Evolutionary conservation across 2,113 vertebrate species (phyloP).

Genomic region (Grantiella picta): DNA sequence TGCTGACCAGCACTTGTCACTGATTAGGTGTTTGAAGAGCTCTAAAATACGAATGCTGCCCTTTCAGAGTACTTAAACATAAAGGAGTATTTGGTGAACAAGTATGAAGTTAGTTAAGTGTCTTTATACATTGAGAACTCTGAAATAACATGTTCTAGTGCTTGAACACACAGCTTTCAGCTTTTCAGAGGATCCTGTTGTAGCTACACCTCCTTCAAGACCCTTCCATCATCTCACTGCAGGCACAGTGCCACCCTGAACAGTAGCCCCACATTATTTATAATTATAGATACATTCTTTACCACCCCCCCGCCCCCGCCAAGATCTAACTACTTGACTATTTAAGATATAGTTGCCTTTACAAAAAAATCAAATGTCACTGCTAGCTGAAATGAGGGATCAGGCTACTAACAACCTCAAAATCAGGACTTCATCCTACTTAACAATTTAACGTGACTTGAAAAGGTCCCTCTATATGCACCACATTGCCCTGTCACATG

Average conservation of each 20-base stretch:
- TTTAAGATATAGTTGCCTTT: neutral
- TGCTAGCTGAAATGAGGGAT: neutral
- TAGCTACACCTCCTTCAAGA: neutral
- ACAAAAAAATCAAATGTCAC: neutral
- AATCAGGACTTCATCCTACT: neutral
- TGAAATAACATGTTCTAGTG: accelerated
- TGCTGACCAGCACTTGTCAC: neutral
- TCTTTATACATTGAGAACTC: neutral
- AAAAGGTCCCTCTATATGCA: neutral
- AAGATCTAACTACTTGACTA: neutral
- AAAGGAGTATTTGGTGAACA: neutral
- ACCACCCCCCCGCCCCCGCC: accelerated
- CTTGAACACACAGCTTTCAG: neutral
- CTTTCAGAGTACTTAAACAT: neutral
- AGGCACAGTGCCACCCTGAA: neutral
- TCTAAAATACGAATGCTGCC: neutral
- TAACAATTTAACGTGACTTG: neutral
- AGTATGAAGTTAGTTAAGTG: neutral
- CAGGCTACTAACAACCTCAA: neutral
- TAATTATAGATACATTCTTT: no score
- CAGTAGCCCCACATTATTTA: neutral
- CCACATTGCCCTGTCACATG: neutral
- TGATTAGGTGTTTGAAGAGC: neutral
- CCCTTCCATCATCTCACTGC: neutral
- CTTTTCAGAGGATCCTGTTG: neutral